Evolutionary conservation across 2,797 vertebrate genomes (phyloP).

Genomic region (Cottoperca gobio): DNA sequence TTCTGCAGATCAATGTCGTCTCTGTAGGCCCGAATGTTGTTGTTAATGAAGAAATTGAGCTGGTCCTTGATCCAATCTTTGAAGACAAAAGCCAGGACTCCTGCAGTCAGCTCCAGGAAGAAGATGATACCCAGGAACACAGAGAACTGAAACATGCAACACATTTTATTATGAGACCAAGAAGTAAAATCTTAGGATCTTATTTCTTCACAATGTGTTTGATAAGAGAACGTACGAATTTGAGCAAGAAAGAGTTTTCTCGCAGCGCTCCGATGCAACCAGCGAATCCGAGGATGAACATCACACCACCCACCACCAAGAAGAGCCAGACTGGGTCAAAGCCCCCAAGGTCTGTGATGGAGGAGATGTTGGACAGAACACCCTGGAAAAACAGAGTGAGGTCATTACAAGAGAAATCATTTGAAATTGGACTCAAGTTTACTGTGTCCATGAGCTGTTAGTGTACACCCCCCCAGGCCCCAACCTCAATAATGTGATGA

Average conservation of each 20-base stretch:
- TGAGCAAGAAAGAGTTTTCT: constrained; percentile 97
- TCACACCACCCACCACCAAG: constrained; percentile 96
- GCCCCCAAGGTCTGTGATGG: constrained; percentile 97
- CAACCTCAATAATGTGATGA: not conserved
- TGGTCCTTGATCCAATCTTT: constrained; percentile 99
- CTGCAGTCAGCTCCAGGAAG: constrained; percentile 98
- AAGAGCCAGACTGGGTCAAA: constrained; percentile 99
- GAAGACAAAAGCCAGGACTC: constrained; percentile 98
- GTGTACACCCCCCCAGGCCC: not conserved
- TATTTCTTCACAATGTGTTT: not conserved
- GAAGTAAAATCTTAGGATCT: not conserved
- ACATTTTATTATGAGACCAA: not conserved
- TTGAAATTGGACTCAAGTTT: not conserved
- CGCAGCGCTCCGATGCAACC: constrained; percentile 97
- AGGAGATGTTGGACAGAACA: constrained; percentile 98
- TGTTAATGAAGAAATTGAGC: constrained; percentile 99
- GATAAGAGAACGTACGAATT: constrained; percentile 90
- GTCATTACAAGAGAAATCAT: not conserved
- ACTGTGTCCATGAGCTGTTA: not conserved
- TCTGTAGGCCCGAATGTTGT: constrained; percentile 98
- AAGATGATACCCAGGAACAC: constrained; percentile 99
- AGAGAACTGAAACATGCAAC: constrained; percentile 88
- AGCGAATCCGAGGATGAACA: constrained; percentile 98
- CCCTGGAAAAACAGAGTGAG: constrained; percentile 82
- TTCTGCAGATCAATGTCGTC: constrained; percentile 99